Conservation (phyloP, 2,113 vertebrate species). For the Parus major region DNA sequence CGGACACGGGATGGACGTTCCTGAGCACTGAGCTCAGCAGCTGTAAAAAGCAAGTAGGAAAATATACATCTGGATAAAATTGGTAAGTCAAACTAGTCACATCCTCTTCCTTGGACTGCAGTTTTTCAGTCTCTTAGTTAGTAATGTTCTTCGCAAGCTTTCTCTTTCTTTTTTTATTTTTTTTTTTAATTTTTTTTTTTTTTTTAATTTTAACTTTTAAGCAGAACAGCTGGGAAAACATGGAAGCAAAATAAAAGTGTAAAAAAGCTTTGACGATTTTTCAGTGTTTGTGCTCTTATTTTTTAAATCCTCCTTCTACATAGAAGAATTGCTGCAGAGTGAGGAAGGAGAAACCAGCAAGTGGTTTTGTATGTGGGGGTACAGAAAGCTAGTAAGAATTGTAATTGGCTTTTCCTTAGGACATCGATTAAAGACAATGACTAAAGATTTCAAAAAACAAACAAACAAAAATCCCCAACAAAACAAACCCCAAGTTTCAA, state of each 20-base stretch:
- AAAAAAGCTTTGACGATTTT: neutral
- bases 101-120: neutral
- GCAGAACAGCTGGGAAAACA: conserved; percentile 31
- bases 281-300: neutral
- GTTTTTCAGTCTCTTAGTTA: neutral
- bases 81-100: conserved; percentile 56
- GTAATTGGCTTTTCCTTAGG: neutral
- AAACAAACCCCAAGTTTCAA: neutral
- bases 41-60: conserved; percentile 53
- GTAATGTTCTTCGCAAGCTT: neutral
- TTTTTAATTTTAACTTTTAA: neutral
- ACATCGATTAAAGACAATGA: neutral
- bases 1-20: conserved; percentile 29
- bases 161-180: too few species aligned
- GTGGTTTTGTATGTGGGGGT: neutral
- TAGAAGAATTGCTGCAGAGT: neutral
- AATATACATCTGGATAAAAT: conserved; percentile 46
- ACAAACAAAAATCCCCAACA: neutral
- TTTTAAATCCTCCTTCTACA: neutral
- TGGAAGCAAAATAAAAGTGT: conserved; percentile 1
- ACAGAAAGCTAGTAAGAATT: neutral
- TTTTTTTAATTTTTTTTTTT: neutral
- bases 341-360: neutral
- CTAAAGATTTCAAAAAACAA: neutral
- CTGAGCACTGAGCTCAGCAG: conserved; percentile 64